Evolutionary conservation across 2,797 vertebrate genomes (phyloP), one percentile per base, ranked within the genome.

Genomic region (Hippoglossus hippoglossus): DNA sequence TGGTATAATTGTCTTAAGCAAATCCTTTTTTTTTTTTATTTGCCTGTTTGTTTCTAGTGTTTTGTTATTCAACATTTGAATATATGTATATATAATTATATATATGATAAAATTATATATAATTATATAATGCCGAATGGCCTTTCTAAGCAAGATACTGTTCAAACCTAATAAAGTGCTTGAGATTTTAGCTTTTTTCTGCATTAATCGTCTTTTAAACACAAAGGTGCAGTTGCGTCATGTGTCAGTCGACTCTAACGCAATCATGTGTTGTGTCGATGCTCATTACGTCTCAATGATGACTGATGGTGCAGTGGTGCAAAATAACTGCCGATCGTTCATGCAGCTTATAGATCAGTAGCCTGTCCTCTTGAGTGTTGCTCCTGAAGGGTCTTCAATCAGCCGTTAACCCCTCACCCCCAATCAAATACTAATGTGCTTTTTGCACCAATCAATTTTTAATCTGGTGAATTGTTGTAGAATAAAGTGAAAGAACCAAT

Each of bases 61-160:
- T 93, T 91, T 93, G 89, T 94, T 95, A 93, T 94, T 94, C 91
- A 92, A 92, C 89, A 92, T 93, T 93, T 93, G 91, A 94, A 94
- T 92, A 94, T 92, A 92, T 94, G 85, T 95, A 90, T 94, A 94
- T 94, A 93, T 94, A 94, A 93, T 93, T 94, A 94, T 94, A 94
- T 94, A 94, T 94, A 94, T 92, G 80, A 89, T 89, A 85, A 91
- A 93, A 93, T 91, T 91, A 95, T 94, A 94, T 95, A 94, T 95
- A 94, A 94, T 95, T 95, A 95, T 95, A 94, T 94, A 91, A 94
- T 92, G 93, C 92, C 92, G 85, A 89, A 94, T 81, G 92, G 91
- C 93, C 92, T 95, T 94, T 95, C 87, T 94, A 94, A 94, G 88
- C 91, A 94, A 92, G 88, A 93, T 93, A 91, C 90, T 94, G 93